phyloP scores from a whole-genome alignment of 1,140 invertebrate species.

The Micrasema longulum region DNA sequence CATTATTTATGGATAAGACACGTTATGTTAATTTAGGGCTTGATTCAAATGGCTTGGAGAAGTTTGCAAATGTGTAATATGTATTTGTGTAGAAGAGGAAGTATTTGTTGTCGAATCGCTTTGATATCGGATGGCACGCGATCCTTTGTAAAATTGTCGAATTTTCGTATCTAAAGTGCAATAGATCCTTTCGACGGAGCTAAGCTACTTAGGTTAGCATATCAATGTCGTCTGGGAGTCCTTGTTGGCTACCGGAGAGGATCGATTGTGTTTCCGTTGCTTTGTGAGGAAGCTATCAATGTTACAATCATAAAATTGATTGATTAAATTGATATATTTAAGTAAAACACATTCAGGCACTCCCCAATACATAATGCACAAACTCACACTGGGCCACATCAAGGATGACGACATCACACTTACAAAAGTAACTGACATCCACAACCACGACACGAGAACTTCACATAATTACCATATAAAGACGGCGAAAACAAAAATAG shows the following conservation, averaged over 20 bases:
- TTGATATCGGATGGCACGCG: conserved; percentile 30
- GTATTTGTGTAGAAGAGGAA: conserved; percentile 15
- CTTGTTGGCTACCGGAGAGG: neutral
- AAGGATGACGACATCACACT: no score
- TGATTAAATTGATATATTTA: no score
- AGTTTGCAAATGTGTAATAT: conserved; percentile 12
- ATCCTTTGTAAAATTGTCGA: conserved; percentile 17
- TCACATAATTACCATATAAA: no score
- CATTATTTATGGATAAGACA: conserved; percentile 19
- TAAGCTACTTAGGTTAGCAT: conserved; percentile 1
- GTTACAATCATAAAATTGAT: no score
- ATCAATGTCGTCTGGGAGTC: conserved; percentile 10
- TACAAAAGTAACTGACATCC: no score
- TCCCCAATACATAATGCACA: no score
- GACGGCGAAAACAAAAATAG: no score
- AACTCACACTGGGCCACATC: no score
- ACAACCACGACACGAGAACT: no score
- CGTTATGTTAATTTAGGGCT: conserved; percentile 21
- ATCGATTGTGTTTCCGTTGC: no score
- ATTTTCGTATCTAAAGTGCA: neutral
- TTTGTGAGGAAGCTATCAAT: no score
- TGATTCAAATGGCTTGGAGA: conserved; percentile 17
- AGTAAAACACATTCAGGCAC: no score
- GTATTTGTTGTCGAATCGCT: conserved; percentile 32
- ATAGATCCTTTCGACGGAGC: conserved; percentile 8